A percentile compares a stretch with the other conserved stretches of the same genome.
Evolutionary conservation across 1,140 invertebrate genomes (phyloP).

Genomic region (Myzus persicae): DNA sequence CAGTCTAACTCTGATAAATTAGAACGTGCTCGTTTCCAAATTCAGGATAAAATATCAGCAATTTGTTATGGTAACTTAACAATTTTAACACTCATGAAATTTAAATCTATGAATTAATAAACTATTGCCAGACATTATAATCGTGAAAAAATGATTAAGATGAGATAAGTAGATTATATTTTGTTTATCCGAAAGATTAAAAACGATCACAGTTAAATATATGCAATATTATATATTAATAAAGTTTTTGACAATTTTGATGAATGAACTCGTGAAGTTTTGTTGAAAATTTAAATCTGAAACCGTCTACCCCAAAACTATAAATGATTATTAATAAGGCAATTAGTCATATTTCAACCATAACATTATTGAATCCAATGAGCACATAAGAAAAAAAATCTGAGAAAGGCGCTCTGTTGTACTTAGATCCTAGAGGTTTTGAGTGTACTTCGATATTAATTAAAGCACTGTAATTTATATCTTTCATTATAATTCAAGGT

Average conservation of each 20-base stretch:
- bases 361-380: neutral
- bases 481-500: neutral
- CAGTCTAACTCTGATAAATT: neutral
- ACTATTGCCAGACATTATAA: neutral
- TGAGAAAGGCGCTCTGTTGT: neutral
- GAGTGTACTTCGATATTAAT: neutral
- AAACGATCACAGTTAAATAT: neutral
- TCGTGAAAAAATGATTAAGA: neutral
- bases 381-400: neutral
- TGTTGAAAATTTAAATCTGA: neutral
- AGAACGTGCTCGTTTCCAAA: neutral
- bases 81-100: neutral
- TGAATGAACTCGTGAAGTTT: neutral
- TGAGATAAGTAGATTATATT: conserved; percentile 11
- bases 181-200: neutral
- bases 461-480: neutral
- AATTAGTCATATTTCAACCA: neutral
- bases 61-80: neutral
- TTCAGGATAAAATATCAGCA: neutral
- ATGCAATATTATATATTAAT: conserved; percentile 6
- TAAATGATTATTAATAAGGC: neutral
- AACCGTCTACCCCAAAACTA: neutral
- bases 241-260: conserved; percentile 18
- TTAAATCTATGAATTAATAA: neutral
- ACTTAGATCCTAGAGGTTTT: neutral